Base-by-base conservation (phyloP, 2,888 invertebrate species). In the Scaptomyza tumidula region DNA sequence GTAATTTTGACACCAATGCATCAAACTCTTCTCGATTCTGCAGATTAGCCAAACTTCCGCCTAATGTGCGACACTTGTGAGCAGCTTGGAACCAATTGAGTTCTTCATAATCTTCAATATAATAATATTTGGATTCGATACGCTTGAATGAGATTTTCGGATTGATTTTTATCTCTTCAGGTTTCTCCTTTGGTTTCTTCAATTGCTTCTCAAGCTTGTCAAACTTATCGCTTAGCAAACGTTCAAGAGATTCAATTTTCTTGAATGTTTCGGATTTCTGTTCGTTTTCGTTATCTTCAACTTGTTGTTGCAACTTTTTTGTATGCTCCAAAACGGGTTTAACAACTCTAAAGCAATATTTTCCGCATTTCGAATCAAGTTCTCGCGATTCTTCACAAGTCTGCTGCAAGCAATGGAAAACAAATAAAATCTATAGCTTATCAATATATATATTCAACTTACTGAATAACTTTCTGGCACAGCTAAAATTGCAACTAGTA, bases 71-170 rank as follows among this genome's bases (percentile, higher is more conserved):
- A 31, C 31, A 31, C 7, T 31, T 31, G 31, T 31, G 7, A 9
- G 31, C 31, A 9, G 59, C 64, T 7, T 4, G n/a, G 5, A n/a
- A 35, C 64, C 59, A 64, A 13, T 27, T 46, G 2, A 53, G 6
- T 6, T 19, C 0, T 1, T 16, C 6, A n/a, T 27, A 1, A 6
- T 53, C 5, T 0, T 31, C 59, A 35, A 64, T 54, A 27, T 48
- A 37, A 54, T 65, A 60, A 19, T 48, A 54, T 35, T 59, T 64
- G 0, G 9, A 14, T 9, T 37, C 59, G 11, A 59, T 53, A 37
- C 14, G 35, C 6, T 48, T 1, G 31, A 43, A 60, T 11, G 31
- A 11, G 13, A 5, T 6, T 14, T 19, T 6, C 2, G 13, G 43
- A 31, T 16, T 16, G 7, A 14, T 11, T 11, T 19, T 4, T 27